A percentile compares a stretch with the other conserved stretches of the same genome.
These are phyloP conservation scores for Nemopilema nomurai DNA, from an alignment of 30 jellyfish, hydroid and myxozoan genomes.

Conservation along the genomic window DNA sequence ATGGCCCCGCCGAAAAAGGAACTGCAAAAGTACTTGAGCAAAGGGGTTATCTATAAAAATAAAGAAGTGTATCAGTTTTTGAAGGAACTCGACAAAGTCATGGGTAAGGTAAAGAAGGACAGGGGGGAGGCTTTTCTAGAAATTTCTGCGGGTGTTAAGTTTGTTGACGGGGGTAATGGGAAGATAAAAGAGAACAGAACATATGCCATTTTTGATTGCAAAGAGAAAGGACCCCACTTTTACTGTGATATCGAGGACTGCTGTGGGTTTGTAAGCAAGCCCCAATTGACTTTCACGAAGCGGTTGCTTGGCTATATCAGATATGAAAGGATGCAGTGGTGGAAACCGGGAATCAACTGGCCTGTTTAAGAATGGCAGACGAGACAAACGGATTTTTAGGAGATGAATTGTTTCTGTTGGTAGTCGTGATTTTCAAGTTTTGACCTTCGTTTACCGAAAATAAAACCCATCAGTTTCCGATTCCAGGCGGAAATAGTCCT, in stretches of 20 bases:
- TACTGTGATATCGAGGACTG: constrained; percentile 53
- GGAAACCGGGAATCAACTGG: constrained; percentile 70
- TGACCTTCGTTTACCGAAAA: no score
- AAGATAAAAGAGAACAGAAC: neutral
- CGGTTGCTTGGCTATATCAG: constrained; percentile 65
- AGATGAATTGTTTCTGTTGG: no score
- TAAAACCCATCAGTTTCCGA: no score
- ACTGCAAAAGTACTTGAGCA: constrained; percentile 11
- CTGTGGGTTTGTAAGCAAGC: constrained; percentile 42
- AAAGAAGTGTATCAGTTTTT: constrained; percentile 34
- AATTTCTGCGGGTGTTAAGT: constrained; percentile 25
- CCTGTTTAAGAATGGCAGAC: constrained; percentile 6
- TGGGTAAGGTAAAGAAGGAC: constrained; percentile 15
- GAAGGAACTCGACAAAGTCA: constrained; percentile 18
- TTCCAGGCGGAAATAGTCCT: no score
- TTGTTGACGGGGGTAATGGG: constrained; percentile 36
- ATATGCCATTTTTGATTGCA: constrained; percentile 26
- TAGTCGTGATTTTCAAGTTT: no score
- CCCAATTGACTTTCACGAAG: constrained; percentile 62
- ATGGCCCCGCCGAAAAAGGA: constrained; percentile 26
- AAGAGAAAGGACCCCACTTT: constrained; percentile 61
- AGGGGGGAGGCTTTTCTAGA: constrained; percentile 10
- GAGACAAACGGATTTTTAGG: neutral
- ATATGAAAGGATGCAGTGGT: constrained; percentile 48
- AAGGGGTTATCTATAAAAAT: constrained; percentile 41